Evolutionary conservation across 1,140 invertebrate species (phyloP).

Genomic region (Cephus cinctus): DNA sequence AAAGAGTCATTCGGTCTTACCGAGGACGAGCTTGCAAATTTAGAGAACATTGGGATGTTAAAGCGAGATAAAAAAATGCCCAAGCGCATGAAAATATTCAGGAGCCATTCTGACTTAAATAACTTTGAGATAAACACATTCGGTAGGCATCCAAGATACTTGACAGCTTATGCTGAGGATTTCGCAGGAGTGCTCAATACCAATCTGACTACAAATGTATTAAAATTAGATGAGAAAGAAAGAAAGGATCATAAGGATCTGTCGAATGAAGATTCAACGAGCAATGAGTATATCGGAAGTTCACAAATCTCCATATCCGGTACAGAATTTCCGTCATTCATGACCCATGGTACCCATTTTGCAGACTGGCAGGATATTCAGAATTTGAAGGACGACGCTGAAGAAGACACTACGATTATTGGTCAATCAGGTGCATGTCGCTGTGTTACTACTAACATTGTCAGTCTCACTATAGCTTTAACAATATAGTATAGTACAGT

Average conservation of each 20-base stretch:
- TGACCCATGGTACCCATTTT: conserved; percentile 13
- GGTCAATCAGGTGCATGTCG: conserved; percentile 40
- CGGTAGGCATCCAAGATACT: conserved; percentile 27
- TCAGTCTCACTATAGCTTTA: too few relatives aligned
- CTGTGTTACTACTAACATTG: conserved; percentile 32
- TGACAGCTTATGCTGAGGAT: conserved; percentile 30
- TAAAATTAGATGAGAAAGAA: conserved; percentile 1
- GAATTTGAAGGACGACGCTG: neutral
- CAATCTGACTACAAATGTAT: conserved; percentile 19
- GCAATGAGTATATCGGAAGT: conserved; percentile 2
- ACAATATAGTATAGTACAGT: too few relatives aligned
- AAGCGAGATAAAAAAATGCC: neutral
- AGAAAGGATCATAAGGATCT: neutral
- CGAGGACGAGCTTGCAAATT: neutral
- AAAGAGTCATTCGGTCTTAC: neutral
- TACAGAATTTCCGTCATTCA: conserved; percentile 15
- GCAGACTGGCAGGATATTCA: conserved; percentile 7
- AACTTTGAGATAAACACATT: conserved; percentile 30
- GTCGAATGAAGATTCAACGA: conserved; percentile 3
- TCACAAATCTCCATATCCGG: too few relatives aligned
- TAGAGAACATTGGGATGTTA: neutral
- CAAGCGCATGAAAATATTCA: conserved; percentile 22
- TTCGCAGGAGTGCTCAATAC: conserved; percentile 37
- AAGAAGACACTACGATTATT: conserved; percentile 7
- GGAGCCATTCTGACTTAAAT: conserved; percentile 37